Evolutionary conservation across 2,888 invertebrate species (phyloP).

Genomic region (Elegia similella): DNA sequence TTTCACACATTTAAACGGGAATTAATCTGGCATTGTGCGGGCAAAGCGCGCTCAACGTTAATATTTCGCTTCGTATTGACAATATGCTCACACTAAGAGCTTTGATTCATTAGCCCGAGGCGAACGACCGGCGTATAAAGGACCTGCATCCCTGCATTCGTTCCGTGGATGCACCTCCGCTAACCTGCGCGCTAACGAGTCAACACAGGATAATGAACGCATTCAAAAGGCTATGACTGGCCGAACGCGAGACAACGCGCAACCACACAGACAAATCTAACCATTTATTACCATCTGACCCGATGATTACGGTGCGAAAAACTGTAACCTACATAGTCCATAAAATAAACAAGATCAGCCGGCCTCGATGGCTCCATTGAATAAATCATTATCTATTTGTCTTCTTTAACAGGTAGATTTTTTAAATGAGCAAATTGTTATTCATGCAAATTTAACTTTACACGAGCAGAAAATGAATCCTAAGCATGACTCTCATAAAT

Average conservation of each 20-base stretch:
- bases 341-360: conserved; percentile 55
- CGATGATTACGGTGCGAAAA: conserved; percentile 45
- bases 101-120: conserved; percentile 76
- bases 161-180: conserved; percentile 63
- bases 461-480: conserved; percentile 75
- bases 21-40: conserved; percentile 70
- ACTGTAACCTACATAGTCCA: conserved; percentile 59
- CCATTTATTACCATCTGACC: conserved; percentile 47
- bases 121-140: conserved; percentile 73
- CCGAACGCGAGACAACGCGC: conserved; percentile 41
- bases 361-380: conserved; percentile 65
- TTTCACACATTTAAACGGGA: conserved; percentile 71
- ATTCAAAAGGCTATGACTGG: conserved; percentile 64
- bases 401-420: conserved; percentile 73
- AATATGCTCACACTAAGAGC: conserved; percentile 64
- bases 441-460: conserved; percentile 74
- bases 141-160: conserved; percentile 68
- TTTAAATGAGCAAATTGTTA: conserved; percentile 70
- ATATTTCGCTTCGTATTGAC: conserved; percentile 73
- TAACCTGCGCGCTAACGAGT: conserved; percentile 74
- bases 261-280: conserved; percentile 47
- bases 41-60: conserved; percentile 54
- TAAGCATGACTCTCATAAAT: conserved; percentile 71
- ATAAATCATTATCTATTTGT: conserved; percentile 71
- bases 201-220: conserved; percentile 68